Conservation (phyloP, 2,797 vertebrate genomes). For the Taeniopygia guttata region DNA sequence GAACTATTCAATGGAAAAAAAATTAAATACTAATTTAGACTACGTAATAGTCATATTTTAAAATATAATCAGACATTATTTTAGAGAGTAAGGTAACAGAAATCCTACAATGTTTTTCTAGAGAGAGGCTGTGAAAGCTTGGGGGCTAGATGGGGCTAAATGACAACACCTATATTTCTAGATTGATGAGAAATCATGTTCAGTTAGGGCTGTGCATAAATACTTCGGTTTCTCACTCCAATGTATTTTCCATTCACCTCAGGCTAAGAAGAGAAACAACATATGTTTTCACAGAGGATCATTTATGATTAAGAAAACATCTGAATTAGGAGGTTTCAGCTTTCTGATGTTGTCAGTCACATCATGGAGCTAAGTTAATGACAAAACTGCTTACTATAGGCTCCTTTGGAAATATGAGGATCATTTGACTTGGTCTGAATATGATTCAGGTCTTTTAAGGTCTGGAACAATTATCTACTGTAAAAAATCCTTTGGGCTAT, state of each 20-base stretch:
- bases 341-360: background rate
- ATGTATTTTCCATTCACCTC: background rate
- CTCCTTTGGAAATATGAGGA: background rate
- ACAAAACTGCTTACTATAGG: background rate
- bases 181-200: background rate
- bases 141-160: background rate
- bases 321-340: background rate
- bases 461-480: background rate
- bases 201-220: background rate
- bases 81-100: background rate
- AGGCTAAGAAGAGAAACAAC: background rate
- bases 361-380: background rate
- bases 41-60: background rate
- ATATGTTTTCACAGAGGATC: background rate
- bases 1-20: background rate
- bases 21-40: background rate
- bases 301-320: background rate
- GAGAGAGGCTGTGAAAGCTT: background rate
- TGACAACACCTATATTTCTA: background rate
- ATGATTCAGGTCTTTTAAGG: background rate
- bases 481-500: background rate
- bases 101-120: background rate
- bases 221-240: background rate
- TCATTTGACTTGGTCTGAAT: background rate
- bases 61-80: rapidly evolving